Evolutionary conservation across 2,797 vertebrate species (phyloP).

Genomic region (Hapalemur alaotrensis): DNA sequence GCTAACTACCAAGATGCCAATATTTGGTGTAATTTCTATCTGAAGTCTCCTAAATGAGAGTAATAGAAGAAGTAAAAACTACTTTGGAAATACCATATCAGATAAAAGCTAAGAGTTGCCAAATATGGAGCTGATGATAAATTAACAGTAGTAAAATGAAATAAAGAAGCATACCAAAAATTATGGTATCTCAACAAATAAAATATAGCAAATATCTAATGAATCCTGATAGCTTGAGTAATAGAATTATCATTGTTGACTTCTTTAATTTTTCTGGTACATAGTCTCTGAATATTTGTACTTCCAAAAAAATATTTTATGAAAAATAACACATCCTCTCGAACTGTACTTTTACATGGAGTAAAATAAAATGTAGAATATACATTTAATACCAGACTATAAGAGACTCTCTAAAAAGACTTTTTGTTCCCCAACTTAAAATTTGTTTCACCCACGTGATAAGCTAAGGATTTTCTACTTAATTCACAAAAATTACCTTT

Average conservation of each 20-base stretch:
- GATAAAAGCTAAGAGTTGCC: neutral
- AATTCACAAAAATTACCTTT: neutral
- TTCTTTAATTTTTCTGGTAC: neutral
- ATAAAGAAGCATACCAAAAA: neutral
- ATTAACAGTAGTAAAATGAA: neutral
- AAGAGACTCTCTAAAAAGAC: neutral
- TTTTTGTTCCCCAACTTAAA: constrained; percentile 30
- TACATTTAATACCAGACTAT: neutral
- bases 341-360: neutral
- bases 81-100: neutral
- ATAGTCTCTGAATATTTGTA: neutral
- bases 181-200: neutral
- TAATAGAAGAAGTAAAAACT: neutral
- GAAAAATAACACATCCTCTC: neutral
- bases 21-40: neutral
- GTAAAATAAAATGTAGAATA: neutral
- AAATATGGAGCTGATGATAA: neutral
- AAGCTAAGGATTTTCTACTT: neutral
- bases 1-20: neutral
- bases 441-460: neutral
- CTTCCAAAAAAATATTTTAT: neutral
- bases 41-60: neutral
- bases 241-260: neutral
- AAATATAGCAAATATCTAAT: neutral
- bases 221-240: neutral